Base-by-base conservation (phyloP, 2,113 vertebrate species). In the Beaufortia kweichowensis region DNA sequence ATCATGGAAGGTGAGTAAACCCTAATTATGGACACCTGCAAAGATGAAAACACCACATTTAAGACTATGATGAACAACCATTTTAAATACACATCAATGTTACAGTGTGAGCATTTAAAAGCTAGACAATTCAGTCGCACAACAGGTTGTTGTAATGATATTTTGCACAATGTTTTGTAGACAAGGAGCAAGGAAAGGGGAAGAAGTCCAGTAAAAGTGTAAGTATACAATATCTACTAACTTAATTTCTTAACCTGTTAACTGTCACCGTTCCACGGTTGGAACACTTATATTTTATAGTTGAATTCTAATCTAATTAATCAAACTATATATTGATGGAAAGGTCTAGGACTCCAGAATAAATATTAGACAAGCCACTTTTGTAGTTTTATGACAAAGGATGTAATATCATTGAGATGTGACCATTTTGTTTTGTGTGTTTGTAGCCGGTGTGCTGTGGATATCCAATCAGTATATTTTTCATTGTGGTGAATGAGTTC, bases 401-500 rank as follows among this genome's bases (percentile, higher is more conserved):
- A 35, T 26, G 9, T 11, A 39, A 23, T 53, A n/a, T 33, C 10
- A 53, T n/a, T n/a, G n/a, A 11, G 17, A 46, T 39, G 3, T 39
- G 3, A 46, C 11, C 59, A 4, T 66, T 46, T 12, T n/a, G 9
- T 57, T 53, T 21, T 9, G 3, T n/a, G 33, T 59, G 19, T 10
- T 21, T 72, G 1, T 67, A 82, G 77, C 4, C 9, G 19, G 75
- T 61, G 21, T 5, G 88, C 15, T 87, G 81, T 4, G 95, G 94
- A 6, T 99, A 92, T 68, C 97, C 97, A 0, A 0, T 96, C 60
- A 97, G 97, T 83, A 96, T 98, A 84, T 96, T 97, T 85, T 97
- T 99, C 88, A 99, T 99, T 0, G 81, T 98, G 83, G 33, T 96
- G 90, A 99, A 96, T 84, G 96, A 99, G 87, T 99, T 99, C 92